A percentile compares a stretch with the other conserved stretches of the same genome.
Conservation (phyloP, 2,888 invertebrate species). For the Brenthis ino region DNA sequence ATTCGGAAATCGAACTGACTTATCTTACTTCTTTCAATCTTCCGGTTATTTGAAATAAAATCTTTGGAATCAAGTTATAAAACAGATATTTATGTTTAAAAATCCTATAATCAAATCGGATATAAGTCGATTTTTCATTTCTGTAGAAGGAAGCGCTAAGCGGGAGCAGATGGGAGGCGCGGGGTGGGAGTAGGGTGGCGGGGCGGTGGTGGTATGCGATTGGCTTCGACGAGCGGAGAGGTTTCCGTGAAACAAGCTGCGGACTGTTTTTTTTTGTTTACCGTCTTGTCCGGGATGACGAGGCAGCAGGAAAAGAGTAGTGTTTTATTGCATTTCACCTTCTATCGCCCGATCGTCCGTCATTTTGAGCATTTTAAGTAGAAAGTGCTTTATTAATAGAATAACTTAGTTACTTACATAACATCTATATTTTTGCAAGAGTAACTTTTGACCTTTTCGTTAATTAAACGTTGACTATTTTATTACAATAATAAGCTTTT, state of each 20-base stretch:
- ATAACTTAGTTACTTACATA: no score
- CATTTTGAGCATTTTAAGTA: slow-evolving; percentile 27
- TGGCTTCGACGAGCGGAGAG: slow-evolving; percentile 34
- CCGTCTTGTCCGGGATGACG: slow-evolving; percentile 22
- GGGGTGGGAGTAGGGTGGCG: background rate
- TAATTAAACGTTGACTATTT: no score
- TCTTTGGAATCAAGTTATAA: slow-evolving; percentile 4
- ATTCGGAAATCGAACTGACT: background rate
- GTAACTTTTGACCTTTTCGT: no score
- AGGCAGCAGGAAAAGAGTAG: slow-evolving; percentile 18
- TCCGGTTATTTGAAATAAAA: slow-evolving; percentile 6
- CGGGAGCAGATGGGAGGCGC: slow-evolving; percentile 29
- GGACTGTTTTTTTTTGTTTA: slow-evolving; percentile 32
- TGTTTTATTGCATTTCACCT: slow-evolving; percentile 34
- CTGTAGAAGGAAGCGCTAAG: slow-evolving; percentile 33
- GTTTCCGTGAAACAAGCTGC: slow-evolving; percentile 35
- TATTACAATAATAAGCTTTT: no score
- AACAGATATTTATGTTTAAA: slow-evolving; percentile 20
- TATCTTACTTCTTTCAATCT: background rate
- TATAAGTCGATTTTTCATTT: slow-evolving; percentile 36
- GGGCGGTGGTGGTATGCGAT: slow-evolving; percentile 15
- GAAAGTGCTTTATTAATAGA: background rate
- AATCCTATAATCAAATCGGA: slow-evolving; percentile 33
- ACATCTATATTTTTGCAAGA: no score
- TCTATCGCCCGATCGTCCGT: slow-evolving; percentile 6